Base-by-base conservation (phyloP, 1,140 invertebrate species). In the Ganaspis sp. region DNA sequence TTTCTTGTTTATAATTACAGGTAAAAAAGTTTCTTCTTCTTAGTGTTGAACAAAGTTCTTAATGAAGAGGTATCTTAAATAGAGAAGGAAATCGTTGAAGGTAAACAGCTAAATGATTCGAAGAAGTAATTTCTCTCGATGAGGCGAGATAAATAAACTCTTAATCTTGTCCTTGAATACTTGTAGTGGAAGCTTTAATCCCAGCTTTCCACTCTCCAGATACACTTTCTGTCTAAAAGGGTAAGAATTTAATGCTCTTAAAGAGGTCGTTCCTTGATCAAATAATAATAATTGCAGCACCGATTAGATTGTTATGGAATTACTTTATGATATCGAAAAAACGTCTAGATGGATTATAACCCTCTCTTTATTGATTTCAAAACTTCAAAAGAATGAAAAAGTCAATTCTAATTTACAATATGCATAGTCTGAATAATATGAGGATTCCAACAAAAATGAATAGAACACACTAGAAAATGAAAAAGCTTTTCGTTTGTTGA, bases 111-210 rank as follows among this genome's bases (percentile, higher is more conserved):
- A 49, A 49, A 49, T 49, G 45, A 49, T 49, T 49, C 45, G 45
- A 49, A 49, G 45, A 49, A 49, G 45, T 49, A 49, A 49, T 49
- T n/a, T 49, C 45, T 49, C 45, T 49, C 45, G 45, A 49, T 49
- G 45, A 49, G 45, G 45, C 45, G 45, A 49, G 45, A 49, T 49
- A 49, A 49, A 49, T 49, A 49, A 49, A 49, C 45, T 15, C 45
- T 49, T 49, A 49, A 49, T 49, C 45, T 49, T 49, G 12, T 49
- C 45, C 45, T 17, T 49, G 45, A 49, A 49, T 49, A 49, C 45
- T 49, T 49, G 45, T 17, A n/a, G 45, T 49, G 5, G 45, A 8
- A 49, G 17, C 45, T 49, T 49, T 49, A 49, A 49, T 49, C 17
- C 45, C n/a, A 15, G 45, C 17, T 17, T 49, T 12, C 11, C 38